These are phyloP conservation scores for Incurvaria masculella DNA, from an alignment of 2,888 invertebrate genomes.

Conservation along the genomic window DNA sequence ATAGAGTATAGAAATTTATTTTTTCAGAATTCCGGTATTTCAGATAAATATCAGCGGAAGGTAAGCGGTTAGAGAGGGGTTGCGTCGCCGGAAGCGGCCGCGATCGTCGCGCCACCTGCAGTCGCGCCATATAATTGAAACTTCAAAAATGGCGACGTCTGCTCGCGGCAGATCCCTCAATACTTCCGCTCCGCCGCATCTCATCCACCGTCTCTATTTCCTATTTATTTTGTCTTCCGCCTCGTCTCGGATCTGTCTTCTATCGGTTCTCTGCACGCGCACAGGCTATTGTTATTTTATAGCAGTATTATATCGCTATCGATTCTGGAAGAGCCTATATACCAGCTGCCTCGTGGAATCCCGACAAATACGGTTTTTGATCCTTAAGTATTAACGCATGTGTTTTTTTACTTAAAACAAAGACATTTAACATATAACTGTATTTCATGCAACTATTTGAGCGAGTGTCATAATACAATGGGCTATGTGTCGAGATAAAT, in stretches of 20 bases:
- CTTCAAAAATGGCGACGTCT: conserved; percentile 46
- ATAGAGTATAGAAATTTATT: too few species aligned
- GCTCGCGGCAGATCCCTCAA: conserved; percentile 47
- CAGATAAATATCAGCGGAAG: conserved; percentile 7
- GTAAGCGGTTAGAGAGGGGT: conserved; percentile 13
- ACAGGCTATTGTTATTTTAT: not conserved
- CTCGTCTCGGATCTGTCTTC: conserved; percentile 48
- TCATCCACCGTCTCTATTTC: conserved; percentile 26
- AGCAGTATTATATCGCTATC: not conserved
- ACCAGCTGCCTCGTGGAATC: too few species aligned
- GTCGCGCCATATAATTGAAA: conserved; percentile 51
- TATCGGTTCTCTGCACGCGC: conserved; percentile 25
- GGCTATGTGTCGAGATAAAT: too few species aligned
- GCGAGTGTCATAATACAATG: too few species aligned
- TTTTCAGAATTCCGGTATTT: too few species aligned
- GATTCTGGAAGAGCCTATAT: not conserved
- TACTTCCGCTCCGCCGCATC: conserved; percentile 48
- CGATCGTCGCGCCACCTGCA: not conserved
- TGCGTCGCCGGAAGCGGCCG: conserved; percentile 1
- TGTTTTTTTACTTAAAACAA: too few species aligned
- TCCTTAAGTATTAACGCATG: too few species aligned
- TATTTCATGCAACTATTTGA: too few species aligned
- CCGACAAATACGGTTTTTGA: too few species aligned
- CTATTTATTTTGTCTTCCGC: conserved; percentile 51
- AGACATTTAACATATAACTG: too few species aligned